Percentiles rank a stretch among this genome's conserved stretches.
phyloP scores from a whole-genome alignment of 35 echinoderm and acorn worm species.

The Anneissia japonica region DNA sequence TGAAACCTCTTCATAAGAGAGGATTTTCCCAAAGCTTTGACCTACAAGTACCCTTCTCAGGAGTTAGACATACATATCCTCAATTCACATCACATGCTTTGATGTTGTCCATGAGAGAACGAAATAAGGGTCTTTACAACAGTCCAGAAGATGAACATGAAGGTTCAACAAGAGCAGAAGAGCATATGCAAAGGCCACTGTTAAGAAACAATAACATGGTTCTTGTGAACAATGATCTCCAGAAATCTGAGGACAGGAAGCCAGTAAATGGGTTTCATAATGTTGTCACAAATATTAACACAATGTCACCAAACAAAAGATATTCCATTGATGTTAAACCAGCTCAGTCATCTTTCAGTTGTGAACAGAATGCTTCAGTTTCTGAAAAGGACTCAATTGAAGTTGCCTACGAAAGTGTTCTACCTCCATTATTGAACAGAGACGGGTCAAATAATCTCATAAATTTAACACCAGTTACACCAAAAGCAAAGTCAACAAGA shows the following conservation, averaged over 20 bases:
- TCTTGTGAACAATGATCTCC: neutral
- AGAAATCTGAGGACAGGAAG: neutral
- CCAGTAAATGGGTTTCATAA: neutral
- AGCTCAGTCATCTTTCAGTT: neutral
- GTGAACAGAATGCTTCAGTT: neutral
- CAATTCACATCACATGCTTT: neutral
- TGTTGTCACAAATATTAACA: neutral
- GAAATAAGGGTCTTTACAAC: neutral
- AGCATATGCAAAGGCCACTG: too few relatives aligned
- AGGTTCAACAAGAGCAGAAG: too few relatives aligned
- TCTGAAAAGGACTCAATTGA: too few relatives aligned
- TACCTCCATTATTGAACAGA: neutral
- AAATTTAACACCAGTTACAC: neutral
- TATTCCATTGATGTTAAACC: neutral
- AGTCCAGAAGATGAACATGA: too few relatives aligned
- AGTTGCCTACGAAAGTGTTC: neutral
- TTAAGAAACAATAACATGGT: too few relatives aligned
- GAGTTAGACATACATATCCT: neutral
- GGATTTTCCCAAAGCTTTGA: neutral
- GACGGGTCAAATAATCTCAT: neutral
- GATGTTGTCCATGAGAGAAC: neutral
- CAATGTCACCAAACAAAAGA: neutral
- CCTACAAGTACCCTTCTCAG: neutral
- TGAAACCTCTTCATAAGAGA: neutral
- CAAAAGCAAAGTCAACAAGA: too few relatives aligned